Evolutionary conservation across 2,797 vertebrate genomes (phyloP).

Genomic region (Eurystomus glaucurus): DNA sequence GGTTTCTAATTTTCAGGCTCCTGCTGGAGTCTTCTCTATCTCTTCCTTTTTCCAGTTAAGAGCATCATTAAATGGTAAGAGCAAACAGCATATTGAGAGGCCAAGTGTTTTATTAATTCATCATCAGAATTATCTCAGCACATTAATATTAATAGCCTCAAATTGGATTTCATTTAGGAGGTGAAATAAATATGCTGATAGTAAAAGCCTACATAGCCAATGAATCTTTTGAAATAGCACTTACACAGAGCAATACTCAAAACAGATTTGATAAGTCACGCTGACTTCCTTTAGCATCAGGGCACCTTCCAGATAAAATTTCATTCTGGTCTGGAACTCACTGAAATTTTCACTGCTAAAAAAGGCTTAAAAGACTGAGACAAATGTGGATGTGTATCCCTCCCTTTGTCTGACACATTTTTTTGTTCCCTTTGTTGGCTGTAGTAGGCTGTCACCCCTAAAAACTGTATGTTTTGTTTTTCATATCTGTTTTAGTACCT

Average conservation of each 20-base stretch:
- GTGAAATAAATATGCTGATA: constrained; percentile 89
- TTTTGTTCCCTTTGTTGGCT: background rate
- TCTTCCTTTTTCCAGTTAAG: constrained; percentile 84
- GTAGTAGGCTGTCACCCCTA: background rate
- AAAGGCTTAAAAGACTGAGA: background rate
- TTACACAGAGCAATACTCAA: constrained; percentile 41
- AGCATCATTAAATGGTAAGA: constrained; percentile 89
- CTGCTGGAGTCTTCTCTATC: constrained; percentile 85
- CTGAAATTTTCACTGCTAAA: constrained; percentile 55
- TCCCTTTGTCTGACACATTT: background rate
- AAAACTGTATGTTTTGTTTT: background rate
- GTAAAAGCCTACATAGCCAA: constrained; percentile 79
- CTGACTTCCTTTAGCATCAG: constrained; percentile 53
- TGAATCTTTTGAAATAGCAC: constrained; percentile 65
- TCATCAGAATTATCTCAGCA: constrained; percentile 91
- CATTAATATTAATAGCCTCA: constrained; percentile 92
- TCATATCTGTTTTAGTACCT: background rate
- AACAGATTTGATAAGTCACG: constrained; percentile 66
- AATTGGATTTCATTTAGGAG: constrained; percentile 90
- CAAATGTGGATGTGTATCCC: background rate
- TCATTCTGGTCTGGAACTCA: constrained; percentile 30
- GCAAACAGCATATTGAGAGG: constrained; percentile 89
- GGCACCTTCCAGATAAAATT: constrained; percentile 71
- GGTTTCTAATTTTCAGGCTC: constrained; percentile 83
- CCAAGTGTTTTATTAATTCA: constrained; percentile 94